Evolutionary conservation across 2,888 invertebrate species (phyloP).

Genomic region (Trypoxylon attenuatum): DNA sequence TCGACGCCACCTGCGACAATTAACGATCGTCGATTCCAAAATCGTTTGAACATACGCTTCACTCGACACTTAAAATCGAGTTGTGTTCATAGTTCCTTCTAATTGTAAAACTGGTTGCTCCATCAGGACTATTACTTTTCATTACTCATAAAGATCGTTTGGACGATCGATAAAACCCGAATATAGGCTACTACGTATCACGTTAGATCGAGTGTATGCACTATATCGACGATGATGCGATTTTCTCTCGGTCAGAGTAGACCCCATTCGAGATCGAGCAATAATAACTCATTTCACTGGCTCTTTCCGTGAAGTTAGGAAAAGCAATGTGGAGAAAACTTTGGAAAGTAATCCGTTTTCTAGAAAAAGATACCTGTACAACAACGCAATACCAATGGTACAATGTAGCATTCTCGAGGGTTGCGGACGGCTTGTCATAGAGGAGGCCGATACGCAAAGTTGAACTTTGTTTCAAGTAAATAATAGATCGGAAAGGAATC

Average conservation of each 20-base stretch:
- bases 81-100: no score
- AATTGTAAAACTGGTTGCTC: not conserved
- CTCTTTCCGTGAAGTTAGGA: not conserved
- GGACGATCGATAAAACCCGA: no score
- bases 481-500: conserved; percentile 11
- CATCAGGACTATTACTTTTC: conserved; percentile 24
- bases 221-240: no score
- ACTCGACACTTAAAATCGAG: not conserved
- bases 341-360: not conserved
- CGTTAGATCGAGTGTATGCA: no score
- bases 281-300: not conserved
- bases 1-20: conserved; percentile 49
- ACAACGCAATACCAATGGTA: no score
- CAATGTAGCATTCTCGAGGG: no score
- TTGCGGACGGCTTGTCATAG: no score
- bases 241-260: not conserved
- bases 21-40: conserved; percentile 29
- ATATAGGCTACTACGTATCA: no score
- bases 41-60: no score
- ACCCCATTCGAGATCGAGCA: no score
- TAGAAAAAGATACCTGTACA: no score
- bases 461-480: conserved; percentile 22
- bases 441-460: no score
- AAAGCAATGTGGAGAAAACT: not conserved
- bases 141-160: conserved; percentile 22